Evolutionary conservation across 2,113 vertebrate species (phyloP).

Genomic region (Fukomys damarensis): DNA sequence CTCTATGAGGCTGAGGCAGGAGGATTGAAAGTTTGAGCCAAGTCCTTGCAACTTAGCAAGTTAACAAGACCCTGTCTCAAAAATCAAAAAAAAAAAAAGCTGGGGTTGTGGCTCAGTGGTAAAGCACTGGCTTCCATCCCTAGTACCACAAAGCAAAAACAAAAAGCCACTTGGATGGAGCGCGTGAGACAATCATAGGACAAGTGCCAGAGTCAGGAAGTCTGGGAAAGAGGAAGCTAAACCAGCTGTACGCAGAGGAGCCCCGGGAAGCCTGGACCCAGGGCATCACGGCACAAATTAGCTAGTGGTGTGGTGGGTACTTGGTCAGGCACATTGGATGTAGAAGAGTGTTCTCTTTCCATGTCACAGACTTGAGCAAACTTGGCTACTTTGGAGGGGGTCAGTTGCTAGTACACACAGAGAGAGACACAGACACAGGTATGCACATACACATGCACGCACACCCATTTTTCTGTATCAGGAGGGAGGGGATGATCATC

Average conservation of each 20-base stretch:
- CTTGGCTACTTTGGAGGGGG: not conserved
- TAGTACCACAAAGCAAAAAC: not conserved
- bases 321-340: rapidly evolving
- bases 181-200: rapidly evolving
- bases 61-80: not conserved
- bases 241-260: rapidly evolving
- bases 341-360: not conserved
- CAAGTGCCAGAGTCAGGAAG: rapidly evolving
- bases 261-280: no score
- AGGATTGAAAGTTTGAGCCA: not conserved
- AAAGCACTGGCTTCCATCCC: not conserved
- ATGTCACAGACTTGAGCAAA: not conserved
- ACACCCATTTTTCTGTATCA: not conserved
- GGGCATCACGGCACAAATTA: not conserved
- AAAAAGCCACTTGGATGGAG: not conserved
- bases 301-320: rapidly evolving
- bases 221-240: rapidly evolving
- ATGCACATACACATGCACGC: not conserved
- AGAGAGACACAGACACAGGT: not conserved
- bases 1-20: not conserved
- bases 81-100: not conserved
- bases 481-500: not conserved
- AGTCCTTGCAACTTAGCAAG: not conserved
- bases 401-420: not conserved
- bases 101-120: not conserved